A percentile compares a stretch with the other conserved stretches of the same genome.
phyloP scores from a whole-genome alignment of 2,113 vertebrate species.

The Dicaeum eximium region DNA sequence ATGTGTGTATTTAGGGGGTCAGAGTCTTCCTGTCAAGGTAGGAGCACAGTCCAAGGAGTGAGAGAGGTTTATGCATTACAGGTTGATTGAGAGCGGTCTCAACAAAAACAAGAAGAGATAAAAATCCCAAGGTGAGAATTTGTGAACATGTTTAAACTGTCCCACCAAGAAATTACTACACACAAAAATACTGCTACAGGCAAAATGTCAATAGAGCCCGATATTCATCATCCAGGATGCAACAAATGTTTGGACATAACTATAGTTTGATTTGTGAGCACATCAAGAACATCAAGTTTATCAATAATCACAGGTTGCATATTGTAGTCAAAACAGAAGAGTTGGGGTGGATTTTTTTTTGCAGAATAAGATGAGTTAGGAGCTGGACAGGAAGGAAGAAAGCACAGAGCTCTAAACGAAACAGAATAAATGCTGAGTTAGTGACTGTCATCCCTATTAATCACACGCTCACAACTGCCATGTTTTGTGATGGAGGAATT shows the following conservation, averaged over 20 bases:
- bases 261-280: background rate
- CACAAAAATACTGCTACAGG: background rate
- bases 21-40: background rate
- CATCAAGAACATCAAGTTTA: background rate
- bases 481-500: background rate
- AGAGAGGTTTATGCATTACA: background rate
- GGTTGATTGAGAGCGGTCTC: background rate
- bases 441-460: background rate
- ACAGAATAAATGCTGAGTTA: background rate
- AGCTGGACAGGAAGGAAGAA: background rate
- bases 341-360: background rate
- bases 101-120: background rate
- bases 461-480: background rate
- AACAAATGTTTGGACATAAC: background rate
- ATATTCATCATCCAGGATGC: background rate
- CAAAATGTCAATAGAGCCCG: background rate
- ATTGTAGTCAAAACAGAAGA: background rate
- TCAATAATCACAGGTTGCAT: background rate
- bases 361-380: background rate
- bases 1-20: background rate
- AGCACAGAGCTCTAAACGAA: background rate
- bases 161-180: background rate
- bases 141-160: background rate
- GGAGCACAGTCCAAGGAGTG: background rate
- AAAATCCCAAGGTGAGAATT: background rate